Conservation (phyloP, 37 sponge, comb jelly and placozoan species). For the Ianthella basta region DNA sequence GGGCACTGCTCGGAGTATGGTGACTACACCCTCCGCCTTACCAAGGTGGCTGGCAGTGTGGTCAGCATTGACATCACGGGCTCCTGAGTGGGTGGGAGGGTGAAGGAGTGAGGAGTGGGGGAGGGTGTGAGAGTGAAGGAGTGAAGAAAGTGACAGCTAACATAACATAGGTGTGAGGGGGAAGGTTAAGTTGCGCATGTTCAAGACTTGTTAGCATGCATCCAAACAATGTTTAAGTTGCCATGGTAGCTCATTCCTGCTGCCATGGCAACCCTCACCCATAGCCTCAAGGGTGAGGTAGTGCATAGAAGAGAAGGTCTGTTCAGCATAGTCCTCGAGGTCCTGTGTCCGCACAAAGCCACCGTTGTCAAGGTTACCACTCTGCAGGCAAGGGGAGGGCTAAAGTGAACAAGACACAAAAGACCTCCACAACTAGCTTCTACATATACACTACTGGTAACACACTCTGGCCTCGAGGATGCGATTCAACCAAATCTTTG, state of each 20-base stretch:
- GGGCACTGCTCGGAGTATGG: conserved; percentile 67
- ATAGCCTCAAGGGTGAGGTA: conserved; percentile 83
- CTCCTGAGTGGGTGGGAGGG: conserved; percentile 45
- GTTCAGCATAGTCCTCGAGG: conserved; percentile 78
- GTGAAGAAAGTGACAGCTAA: neutral
- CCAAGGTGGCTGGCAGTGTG: conserved; percentile 95
- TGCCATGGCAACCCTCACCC: conserved; percentile 47
- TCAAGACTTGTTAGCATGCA: too few relatives aligned
- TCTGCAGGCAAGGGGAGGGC: conserved; percentile 27
- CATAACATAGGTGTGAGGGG: too few relatives aligned
- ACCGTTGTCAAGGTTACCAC: conserved; percentile 25
- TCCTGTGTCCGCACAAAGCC: conserved; percentile 50
- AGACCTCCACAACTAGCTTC: neutral
- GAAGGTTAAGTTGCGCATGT: too few relatives aligned
- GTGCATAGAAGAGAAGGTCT: conserved; percentile 78
- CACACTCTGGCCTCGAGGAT: conserved; percentile 78
- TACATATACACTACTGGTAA: neutral
- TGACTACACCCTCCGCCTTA: conserved; percentile 82
- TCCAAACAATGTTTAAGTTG: too few relatives aligned
- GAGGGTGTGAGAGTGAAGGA: neutral
- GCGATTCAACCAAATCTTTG: conserved; percentile 76
- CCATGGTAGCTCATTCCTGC: neutral
- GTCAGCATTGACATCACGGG: conserved; percentile 66
- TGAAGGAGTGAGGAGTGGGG: too few relatives aligned
- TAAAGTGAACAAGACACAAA: neutral